Evolutionary conservation across 2,113 vertebrate genomes (phyloP), one percentile per base, ranked within the genome.

Genomic region (Plestiodon gilberti): DNA sequence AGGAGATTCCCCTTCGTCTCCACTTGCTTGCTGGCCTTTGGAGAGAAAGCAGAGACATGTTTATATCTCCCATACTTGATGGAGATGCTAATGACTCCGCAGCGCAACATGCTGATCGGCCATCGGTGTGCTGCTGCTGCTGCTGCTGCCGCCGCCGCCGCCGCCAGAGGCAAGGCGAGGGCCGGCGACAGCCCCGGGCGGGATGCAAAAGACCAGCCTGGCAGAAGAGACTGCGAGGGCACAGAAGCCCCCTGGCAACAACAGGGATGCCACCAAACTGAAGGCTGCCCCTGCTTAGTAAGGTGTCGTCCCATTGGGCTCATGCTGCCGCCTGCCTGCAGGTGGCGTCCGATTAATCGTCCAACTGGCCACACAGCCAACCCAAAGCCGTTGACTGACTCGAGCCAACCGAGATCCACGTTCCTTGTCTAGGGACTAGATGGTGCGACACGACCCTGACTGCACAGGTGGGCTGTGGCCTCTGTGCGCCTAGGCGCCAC

Each of bases 271-370:
- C 77, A 33, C 40, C n/a, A 40, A 18, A 3, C 25, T 8, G 90
- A 86, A 87, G 67, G 70, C 90, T 43, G 90, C 81, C 30, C 91
- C 28, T 20, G 77, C 82, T 57, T 69, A 35, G 15, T 9, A 3
- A 2, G 13, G 57, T n/a, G n/a, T n/a, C 57, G 52, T 13, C 33
- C 15, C 28, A 25, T 61, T 17, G 11, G 18, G 61, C 9, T n/a
- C 23, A 4, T 30, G 15, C 33, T 75, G 40, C 70, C 3, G 8
- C 43, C 43, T 48, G 0, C 5, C n/a, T 15, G 6, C 61, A 77
- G 71, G 18, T 3, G 25, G 71, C 48, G 30, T 6, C n/a, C 55
- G 61, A 65, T 43, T 20, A 48, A 75, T 1, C 22, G 38, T 4
- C 55, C 71, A 1, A 30, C 64, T 75, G 1, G 18, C 30, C 57